phyloP scores from a whole-genome alignment of 2,113 vertebrate species.

The Echinops telfairi region DNA sequence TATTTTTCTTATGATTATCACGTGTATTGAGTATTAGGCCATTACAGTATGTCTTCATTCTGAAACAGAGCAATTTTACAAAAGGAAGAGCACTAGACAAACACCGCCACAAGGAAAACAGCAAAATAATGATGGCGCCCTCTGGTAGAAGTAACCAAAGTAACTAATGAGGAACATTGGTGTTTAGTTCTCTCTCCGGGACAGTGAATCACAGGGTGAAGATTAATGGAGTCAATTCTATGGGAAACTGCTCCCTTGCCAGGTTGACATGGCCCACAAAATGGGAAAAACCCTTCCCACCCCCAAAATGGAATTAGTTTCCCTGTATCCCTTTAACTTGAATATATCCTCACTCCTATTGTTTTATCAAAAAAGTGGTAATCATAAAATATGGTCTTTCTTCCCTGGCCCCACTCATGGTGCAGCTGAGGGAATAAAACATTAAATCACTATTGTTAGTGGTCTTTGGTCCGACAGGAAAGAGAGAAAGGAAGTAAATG shows the following conservation, averaged over 20 bases:
- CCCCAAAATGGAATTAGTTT: neutral
- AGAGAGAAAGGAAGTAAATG: constrained; percentile 54
- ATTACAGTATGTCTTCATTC: neutral
- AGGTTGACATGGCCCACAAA: neutral
- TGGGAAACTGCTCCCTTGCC: rapidly evolving
- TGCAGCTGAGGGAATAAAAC: neutral
- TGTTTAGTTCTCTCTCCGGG: neutral
- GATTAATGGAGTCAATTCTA: neutral
- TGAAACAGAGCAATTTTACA: neutral
- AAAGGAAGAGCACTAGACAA: neutral
- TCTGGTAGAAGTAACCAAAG: neutral
- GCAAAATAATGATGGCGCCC: neutral
- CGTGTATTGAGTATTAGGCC: neutral
- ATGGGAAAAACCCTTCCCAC: neutral
- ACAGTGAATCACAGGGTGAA: neutral
- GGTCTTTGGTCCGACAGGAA: neutral
- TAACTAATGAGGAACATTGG: neutral
- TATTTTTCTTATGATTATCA: neutral
- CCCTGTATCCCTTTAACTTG: neutral
- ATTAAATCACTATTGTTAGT: neutral
- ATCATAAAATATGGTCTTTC: neutral
- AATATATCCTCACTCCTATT: neutral
- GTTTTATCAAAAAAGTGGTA: neutral
- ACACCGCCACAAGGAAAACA: neutral
- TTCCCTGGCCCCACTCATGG: neutral